phyloP scores from a whole-genome alignment of 2,797 vertebrate species.

The Sebastiscus tertius region DNA sequence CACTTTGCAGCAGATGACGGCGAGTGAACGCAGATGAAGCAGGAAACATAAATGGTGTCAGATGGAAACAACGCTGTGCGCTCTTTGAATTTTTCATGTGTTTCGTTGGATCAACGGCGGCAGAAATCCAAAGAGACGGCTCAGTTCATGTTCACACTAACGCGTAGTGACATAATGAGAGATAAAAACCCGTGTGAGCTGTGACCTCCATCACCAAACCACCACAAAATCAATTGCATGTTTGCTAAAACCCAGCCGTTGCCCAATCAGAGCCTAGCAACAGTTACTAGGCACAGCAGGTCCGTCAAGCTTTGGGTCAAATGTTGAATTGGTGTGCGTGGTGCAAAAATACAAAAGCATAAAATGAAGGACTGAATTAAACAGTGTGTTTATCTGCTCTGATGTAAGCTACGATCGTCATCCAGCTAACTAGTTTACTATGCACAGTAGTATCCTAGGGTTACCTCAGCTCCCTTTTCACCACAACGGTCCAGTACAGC shows the following conservation, averaged over 20 bases:
- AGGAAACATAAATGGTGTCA: slow-evolving; percentile 16
- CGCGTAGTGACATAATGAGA: neutral
- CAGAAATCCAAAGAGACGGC: neutral
- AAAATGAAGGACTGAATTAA: neutral
- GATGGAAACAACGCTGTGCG: slow-evolving; percentile 13
- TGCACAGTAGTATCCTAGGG: neutral
- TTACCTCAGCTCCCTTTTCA: no score
- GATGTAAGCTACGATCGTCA: no score
- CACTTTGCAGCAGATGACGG: no score
- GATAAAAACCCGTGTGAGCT: neutral
- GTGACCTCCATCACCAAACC: neutral
- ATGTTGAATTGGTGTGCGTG: no score
- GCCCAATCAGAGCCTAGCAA: no score
- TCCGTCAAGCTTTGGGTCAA: neutral
- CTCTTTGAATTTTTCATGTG: slow-evolving; percentile 28
- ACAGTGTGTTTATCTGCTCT: neutral
- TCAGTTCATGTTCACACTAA: neutral
- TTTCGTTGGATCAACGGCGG: neutral
- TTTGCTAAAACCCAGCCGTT: neutral
- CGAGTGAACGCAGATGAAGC: neutral
- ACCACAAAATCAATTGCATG: neutral
- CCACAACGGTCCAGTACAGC: no score
- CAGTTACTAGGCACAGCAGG: no score
- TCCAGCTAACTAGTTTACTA: neutral
- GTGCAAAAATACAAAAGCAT: neutral